Conservation (phyloP, 2,113 vertebrate species). For the Capreolus pygargus region DNA sequence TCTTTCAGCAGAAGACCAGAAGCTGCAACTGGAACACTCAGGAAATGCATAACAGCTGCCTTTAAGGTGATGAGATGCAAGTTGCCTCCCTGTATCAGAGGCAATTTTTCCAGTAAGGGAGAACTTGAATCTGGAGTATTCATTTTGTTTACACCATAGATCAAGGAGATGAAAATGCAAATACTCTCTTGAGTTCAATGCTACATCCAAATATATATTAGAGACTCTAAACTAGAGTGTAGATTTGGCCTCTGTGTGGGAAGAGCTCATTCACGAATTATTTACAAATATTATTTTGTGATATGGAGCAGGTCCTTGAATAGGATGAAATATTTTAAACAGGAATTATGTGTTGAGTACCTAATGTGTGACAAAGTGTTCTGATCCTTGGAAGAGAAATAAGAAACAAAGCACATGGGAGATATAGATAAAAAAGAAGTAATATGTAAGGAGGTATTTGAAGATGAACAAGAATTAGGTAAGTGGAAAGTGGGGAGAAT, state of each 20-base stretch:
- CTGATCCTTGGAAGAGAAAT: not conserved
- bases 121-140: not conserved
- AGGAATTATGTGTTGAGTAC: not conserved
- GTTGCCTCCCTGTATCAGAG: slow-evolving; percentile 29
- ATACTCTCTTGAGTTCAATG: not conserved
- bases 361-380: not conserved
- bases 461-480: not conserved
- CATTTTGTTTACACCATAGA: slow-evolving; percentile 28
- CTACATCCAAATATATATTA: not conserved
- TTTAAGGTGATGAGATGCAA: slow-evolving; percentile 60
- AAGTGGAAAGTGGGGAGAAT: not conserved
- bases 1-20: slow-evolving; percentile 74
- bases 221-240: not conserved
- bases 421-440: not conserved
- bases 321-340: not conserved
- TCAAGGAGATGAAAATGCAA: not conserved
- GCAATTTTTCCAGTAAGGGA: slow-evolving; percentile 37
- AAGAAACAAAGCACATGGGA: not conserved
- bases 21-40: slow-evolving; percentile 61
- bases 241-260: not conserved
- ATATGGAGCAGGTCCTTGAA: not conserved
- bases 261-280: not conserved
- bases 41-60: slow-evolving; percentile 73
- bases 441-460: not conserved
- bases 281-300: not conserved